These are phyloP conservation scores for Drosophila tripunctata DNA, from an alignment of 2,888 invertebrate genomes.

Conservation along the genomic window DNA sequence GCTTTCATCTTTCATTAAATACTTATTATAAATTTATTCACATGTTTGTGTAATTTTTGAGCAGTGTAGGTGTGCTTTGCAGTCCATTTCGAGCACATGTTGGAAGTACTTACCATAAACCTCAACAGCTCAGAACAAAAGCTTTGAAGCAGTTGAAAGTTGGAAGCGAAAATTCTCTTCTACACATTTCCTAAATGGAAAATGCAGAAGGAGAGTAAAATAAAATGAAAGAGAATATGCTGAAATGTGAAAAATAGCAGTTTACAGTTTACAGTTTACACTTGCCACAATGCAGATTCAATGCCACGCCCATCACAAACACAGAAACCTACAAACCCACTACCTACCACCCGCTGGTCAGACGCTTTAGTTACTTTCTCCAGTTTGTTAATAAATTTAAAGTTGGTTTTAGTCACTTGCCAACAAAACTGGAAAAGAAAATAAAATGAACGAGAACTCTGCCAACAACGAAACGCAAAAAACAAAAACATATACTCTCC, in stretches of 20 bases:
- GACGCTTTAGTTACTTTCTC: constrained; percentile 46
- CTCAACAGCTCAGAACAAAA: constrained; percentile 33
- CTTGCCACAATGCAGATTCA: constrained; percentile 52
- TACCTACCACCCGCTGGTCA: constrained; percentile 36
- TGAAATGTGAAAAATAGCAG: constrained; percentile 56
- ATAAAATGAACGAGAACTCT: constrained; percentile 12
- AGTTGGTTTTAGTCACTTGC: constrained; percentile 62
- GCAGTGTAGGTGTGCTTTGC: constrained; percentile 5
- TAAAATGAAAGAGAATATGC: constrained; percentile 48
- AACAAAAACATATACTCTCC: not conserved
- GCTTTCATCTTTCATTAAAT: too few relatives aligned
- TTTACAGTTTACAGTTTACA: constrained; percentile 49
- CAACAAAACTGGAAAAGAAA: constrained; percentile 2
- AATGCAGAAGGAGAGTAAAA: not conserved
- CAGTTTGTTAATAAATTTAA: constrained; percentile 75
- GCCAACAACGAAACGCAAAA: constrained; percentile 20
- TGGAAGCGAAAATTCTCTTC: not conserved
- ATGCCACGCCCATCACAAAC: constrained; percentile 20
- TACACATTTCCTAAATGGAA: constrained; percentile 47
- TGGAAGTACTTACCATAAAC: constrained; percentile 62
- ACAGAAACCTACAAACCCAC: too few relatives aligned
- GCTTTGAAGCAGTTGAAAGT: not conserved
- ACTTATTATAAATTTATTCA: not conserved
- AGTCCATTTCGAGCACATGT: constrained; percentile 35
- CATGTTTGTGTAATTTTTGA: not conserved